These are phyloP conservation scores for Poeciliopsis turneri DNA, from an alignment of 2,797 vertebrate species.

Conservation along the genomic window DNA sequence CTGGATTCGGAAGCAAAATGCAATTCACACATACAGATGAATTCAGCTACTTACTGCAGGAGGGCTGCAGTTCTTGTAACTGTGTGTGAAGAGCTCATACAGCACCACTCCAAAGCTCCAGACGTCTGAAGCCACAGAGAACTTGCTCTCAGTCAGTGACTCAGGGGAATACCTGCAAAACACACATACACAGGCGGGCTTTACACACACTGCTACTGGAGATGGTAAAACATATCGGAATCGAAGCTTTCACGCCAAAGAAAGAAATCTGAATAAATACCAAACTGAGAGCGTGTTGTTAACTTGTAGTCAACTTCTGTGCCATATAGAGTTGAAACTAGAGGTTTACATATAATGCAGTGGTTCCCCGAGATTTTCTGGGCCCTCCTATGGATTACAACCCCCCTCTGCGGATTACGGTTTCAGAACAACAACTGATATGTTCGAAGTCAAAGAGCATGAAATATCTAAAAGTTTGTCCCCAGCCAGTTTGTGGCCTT, in stretches of 20 bases:
- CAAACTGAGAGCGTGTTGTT: not conserved
- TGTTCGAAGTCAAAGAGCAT: not conserved
- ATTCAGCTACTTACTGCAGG: slow-evolving; percentile 83
- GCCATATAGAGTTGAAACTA: not conserved
- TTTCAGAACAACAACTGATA: not conserved
- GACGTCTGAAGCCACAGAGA: slow-evolving; percentile 95
- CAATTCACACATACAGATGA: not conserved
- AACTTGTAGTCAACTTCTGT: not conserved
- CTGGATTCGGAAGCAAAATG: not conserved
- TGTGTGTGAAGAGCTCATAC: slow-evolving; percentile 96
- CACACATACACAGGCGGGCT: slow-evolving; percentile 10
- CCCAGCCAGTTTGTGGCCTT: slow-evolving; percentile 39
- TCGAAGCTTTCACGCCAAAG: not conserved
- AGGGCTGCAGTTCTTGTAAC: slow-evolving; percentile 95
- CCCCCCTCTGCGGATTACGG: too few relatives aligned
- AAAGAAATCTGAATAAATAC: not conserved
- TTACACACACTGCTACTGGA: not conserved
- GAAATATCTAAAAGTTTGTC: slow-evolving; percentile 28
- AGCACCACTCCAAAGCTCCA: slow-evolving; percentile 98
- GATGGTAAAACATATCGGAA: not conserved
- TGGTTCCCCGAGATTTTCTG: too few relatives aligned
- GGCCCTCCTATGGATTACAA: too few relatives aligned
- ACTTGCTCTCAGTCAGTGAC: slow-evolving; percentile 95
- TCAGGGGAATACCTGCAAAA: slow-evolving; percentile 93
- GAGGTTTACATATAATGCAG: not conserved